Percentiles rank a stretch among this genome's conserved stretches.
Evolutionary conservation across 1,140 invertebrate genomes (phyloP).

Genomic region (Phenacoccus solenopsis): DNA sequence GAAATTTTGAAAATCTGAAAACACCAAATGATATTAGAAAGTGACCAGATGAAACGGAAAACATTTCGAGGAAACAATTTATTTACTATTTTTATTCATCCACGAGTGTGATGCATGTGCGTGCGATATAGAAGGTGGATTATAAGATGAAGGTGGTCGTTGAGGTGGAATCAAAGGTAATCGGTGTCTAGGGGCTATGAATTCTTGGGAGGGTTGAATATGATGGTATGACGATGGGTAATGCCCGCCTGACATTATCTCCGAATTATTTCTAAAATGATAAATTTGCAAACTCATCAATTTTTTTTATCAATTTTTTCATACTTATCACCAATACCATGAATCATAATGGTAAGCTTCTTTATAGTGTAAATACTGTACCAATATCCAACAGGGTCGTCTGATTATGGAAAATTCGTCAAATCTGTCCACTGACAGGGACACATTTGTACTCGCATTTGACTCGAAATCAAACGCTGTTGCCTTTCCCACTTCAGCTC

Average conservation of each 20-base stretch:
- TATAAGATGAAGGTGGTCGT: background rate
- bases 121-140: slow-evolving; percentile 12
- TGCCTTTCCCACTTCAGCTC: too few species aligned
- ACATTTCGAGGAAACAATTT: background rate
- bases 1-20: background rate
- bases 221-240: slow-evolving; percentile 20
- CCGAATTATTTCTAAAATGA: background rate
- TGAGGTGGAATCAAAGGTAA: background rate
- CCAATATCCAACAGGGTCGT: too few species aligned
- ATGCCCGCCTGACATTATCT: slow-evolving; percentile 21
- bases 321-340: too few species aligned
- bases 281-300: background rate
- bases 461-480: too few species aligned
- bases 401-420: too few species aligned
- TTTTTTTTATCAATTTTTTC: background rate
- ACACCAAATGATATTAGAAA: background rate
- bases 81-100: slow-evolving; percentile 21
- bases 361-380: too few species aligned
- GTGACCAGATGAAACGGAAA: background rate
- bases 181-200: slow-evolving; percentile 18
- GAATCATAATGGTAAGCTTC: too few species aligned
- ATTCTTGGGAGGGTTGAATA: slow-evolving; percentile 19
- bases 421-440: too few species aligned
- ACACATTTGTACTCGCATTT: too few species aligned
- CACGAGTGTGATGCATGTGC: slow-evolving; percentile 20